Evolutionary conservation across 1,140 invertebrate genomes (phyloP).

Genomic region (Diorhabda elongata): DNA sequence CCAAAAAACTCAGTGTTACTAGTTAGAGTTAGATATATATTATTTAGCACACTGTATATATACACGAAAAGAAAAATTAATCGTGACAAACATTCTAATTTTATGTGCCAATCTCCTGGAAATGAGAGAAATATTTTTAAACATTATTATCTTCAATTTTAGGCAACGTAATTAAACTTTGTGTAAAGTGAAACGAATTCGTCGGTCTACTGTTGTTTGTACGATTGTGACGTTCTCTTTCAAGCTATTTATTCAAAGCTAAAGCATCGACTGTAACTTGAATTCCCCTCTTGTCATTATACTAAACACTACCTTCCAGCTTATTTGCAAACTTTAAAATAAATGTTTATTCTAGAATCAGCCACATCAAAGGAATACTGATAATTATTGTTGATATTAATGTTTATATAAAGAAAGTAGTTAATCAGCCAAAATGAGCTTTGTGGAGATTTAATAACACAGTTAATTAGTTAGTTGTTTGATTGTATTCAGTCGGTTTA

Average conservation of each 20-base stretch:
- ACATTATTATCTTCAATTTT: too few relatives aligned
- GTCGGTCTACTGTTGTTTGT: constrained; percentile 11
- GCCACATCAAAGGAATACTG: constrained; percentile 33
- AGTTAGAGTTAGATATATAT: too few relatives aligned
- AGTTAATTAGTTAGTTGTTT: too few relatives aligned
- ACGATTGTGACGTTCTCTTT: constrained; percentile 4
- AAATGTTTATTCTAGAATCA: constrained; percentile 41
- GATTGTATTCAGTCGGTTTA: too few relatives aligned
- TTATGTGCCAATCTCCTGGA: too few relatives aligned
- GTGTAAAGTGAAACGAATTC: constrained; percentile 1
- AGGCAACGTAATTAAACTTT: neutral
- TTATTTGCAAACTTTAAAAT: constrained; percentile 41
- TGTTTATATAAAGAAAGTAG: constrained; percentile 15
- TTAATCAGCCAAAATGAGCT: neutral
- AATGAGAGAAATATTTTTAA: too few relatives aligned
- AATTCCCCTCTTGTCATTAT: constrained; percentile 24
- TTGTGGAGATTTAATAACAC: too few relatives aligned
- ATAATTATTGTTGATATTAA: constrained; percentile 27
- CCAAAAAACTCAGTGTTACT: too few relatives aligned
- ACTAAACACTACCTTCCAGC: constrained; percentile 28
- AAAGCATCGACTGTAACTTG: neutral
- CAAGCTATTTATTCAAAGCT: constrained; percentile 16
- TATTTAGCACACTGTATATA: too few relatives aligned
- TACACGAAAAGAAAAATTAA: too few relatives aligned
- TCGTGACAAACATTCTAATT: too few relatives aligned